Evolutionary conservation across 2,113 vertebrate genomes (phyloP).

Genomic region (Tricholaema leucomelas): DNA sequence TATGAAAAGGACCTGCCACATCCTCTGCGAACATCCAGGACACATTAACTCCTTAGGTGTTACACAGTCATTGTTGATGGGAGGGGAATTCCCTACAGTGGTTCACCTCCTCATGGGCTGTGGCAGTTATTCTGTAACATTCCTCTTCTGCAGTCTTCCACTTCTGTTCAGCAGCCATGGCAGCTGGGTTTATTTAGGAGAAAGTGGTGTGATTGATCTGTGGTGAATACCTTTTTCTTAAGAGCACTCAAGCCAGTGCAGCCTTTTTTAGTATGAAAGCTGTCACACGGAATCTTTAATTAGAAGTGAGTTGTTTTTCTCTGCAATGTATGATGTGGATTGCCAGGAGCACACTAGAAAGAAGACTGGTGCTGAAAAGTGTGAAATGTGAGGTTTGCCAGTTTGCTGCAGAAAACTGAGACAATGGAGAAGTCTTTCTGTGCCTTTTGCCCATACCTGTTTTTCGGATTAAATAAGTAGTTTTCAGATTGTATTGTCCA

Average conservation of each 20-base stretch:
- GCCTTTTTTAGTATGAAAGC: not conserved
- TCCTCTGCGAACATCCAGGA: not conserved
- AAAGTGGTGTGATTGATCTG: not conserved
- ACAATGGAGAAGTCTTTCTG: not conserved
- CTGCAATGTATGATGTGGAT: not conserved
- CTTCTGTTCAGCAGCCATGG: not conserved
- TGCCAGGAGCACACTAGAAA: not conserved
- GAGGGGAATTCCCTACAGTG: not conserved
- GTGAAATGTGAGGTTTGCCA: not conserved
- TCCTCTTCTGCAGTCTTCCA: not conserved
- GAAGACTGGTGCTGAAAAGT: not conserved
- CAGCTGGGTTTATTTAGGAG: not conserved
- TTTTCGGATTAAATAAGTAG: not conserved
- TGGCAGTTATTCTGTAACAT: not conserved
- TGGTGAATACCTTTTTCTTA: not conserved
- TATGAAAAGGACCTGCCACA: slow-evolving; percentile 68
- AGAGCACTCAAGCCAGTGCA: not conserved
- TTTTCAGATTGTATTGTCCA: not conserved
- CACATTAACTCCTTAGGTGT: not conserved
- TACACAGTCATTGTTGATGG: not conserved
- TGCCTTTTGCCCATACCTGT: not conserved
- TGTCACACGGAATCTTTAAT: not conserved
- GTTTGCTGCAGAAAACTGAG: not conserved
- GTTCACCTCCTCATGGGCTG: not conserved
- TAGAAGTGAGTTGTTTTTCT: not conserved